phyloP scores from a whole-genome alignment of 1,140 invertebrate genomes.

The Nomia melanderi region DNA sequence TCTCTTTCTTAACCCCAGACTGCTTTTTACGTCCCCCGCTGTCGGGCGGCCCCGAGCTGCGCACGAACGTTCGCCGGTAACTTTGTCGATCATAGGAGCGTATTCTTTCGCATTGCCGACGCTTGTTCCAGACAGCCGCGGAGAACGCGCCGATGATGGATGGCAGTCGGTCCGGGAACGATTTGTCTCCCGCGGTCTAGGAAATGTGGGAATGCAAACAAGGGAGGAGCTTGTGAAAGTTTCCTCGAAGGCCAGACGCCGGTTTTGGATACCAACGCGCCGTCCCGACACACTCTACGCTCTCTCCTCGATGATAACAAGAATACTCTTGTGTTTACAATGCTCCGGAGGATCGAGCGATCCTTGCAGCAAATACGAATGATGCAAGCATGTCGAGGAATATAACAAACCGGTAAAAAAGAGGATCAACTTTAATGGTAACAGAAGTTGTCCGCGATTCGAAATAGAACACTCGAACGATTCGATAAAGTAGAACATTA shows the following conservation, averaged over 20 bases:
- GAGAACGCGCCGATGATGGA: constrained; percentile 53
- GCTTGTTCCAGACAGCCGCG: constrained; percentile 22
- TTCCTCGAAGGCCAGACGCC: constrained; percentile 32
- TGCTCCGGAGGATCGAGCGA: no score
- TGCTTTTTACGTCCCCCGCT: neutral
- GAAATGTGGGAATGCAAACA: constrained; percentile 53
- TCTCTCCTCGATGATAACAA: no score
- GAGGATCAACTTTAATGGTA: no score
- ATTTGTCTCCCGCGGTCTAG: constrained; percentile 54
- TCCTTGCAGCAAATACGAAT: no score
- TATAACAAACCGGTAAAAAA: no score
- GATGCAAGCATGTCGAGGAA: no score
- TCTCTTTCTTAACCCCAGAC: neutral
- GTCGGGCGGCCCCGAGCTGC: neutral
- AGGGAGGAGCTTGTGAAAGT: constrained; percentile 23
- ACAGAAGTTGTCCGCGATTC: no score
- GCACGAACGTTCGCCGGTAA: neutral
- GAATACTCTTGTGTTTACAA: no score
- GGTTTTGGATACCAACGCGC: neutral
- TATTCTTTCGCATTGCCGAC: constrained; percentile 18
- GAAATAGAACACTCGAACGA: no score
- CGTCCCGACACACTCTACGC: neutral
- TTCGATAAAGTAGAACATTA: no score
- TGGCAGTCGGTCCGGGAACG: constrained; percentile 41
- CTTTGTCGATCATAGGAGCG: constrained; percentile 8